These are phyloP conservation scores for Papilio gigon DNA, from an alignment of 2,888 invertebrate genomes.

Conservation along the genomic window DNA sequence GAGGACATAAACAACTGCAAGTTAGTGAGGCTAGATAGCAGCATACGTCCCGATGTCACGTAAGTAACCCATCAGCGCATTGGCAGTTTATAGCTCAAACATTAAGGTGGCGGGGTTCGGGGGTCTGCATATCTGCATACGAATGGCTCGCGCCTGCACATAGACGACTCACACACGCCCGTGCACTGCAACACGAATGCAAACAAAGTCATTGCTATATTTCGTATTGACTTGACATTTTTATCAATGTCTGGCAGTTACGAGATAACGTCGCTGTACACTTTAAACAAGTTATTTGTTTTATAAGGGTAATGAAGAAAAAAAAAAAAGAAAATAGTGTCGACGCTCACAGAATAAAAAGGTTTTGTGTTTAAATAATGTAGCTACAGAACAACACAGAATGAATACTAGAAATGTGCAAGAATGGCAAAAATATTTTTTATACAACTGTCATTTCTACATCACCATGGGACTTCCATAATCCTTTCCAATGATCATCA, in stretches of 20 bases:
- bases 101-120: constrained; percentile 46
- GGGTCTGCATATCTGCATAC: constrained; percentile 66
- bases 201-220: constrained; percentile 50
- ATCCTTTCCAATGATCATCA: neutral
- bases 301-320: constrained; percentile 4
- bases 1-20: constrained; percentile 20
- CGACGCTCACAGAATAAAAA: neutral
- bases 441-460: neutral
- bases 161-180: constrained; percentile 52
- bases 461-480: neutral
- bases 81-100: constrained; percentile 43
- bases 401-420: neutral
- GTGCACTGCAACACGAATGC: constrained; percentile 54
- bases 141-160: constrained; percentile 56
- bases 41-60: constrained; percentile 49
- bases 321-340: constrained; percentile 2
- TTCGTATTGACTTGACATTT: constrained; percentile 25
- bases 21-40: constrained; percentile 34
- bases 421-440: neutral
- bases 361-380: neutral
- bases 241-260: constrained; percentile 19
- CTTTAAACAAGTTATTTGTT: constrained; percentile 10
- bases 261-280: constrained; percentile 11
- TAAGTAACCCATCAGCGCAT: constrained; percentile 46
- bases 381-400: neutral